Evolutionary conservation across 1,140 invertebrate species (phyloP).

Genomic region (Choristoneura fumiferana): DNA sequence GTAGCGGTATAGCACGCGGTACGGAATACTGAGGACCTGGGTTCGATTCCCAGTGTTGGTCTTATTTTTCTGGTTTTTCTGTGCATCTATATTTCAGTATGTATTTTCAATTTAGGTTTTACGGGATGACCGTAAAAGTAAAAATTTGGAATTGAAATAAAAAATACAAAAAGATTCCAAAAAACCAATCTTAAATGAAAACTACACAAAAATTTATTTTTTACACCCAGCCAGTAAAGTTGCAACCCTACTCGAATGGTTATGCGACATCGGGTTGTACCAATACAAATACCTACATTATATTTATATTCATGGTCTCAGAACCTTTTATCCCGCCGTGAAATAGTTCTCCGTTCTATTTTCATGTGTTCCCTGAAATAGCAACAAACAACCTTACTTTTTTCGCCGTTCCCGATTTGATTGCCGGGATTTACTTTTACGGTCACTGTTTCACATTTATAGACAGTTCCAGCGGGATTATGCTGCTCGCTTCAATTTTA

Average conservation of each 20-base stretch:
- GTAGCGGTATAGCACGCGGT: too few species aligned
- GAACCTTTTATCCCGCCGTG: slow-evolving; percentile 54
- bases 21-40: too few species aligned
- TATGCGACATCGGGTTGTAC: slow-evolving; percentile 37
- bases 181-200: too few species aligned
- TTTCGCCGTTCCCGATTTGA: slow-evolving; percentile 73
- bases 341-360: slow-evolving; percentile 60
- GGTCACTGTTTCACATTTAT: slow-evolving; percentile 74
- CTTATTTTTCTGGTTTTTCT: too few species aligned
- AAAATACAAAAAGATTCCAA: too few species aligned
- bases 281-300: slow-evolving; percentile 36
- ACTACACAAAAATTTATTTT: too few species aligned
- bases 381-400: slow-evolving; percentile 73
- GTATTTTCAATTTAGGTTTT: too few species aligned
- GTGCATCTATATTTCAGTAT: too few species aligned
- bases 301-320: slow-evolving; percentile 69
- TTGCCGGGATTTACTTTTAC: slow-evolving; percentile 76
- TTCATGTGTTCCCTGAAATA: slow-evolving; percentile 58
- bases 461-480: slow-evolving; percentile 59
- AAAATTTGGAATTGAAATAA: too few species aligned
- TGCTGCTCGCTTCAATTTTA: slow-evolving; percentile 42
- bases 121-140: too few species aligned
- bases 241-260: slow-evolving; percentile 35
- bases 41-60: too few species aligned
- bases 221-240: neutral